Evolutionary conservation across 2,888 invertebrate species (phyloP).

Genomic region (Syrphus vitripennis): DNA sequence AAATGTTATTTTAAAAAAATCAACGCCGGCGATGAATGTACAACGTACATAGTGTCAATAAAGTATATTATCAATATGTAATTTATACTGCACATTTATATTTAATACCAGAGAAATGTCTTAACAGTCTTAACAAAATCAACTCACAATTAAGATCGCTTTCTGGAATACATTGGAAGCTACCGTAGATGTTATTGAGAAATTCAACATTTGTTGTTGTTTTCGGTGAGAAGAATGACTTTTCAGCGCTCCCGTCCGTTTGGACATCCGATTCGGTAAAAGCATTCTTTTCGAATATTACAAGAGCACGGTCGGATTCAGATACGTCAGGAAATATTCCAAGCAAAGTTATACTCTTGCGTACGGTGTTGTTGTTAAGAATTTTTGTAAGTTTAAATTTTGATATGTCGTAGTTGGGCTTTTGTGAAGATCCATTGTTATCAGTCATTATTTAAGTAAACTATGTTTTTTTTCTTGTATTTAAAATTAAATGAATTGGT

Average conservation of each 20-base stretch:
- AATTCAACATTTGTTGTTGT: conserved; percentile 85
- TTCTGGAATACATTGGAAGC: conserved; percentile 87
- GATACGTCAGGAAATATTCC: conserved; percentile 84
- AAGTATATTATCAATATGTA: too few relatives aligned
- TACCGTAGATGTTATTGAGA: conserved; percentile 92
- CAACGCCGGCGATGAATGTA: too few relatives aligned
- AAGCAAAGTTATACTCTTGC: conserved; percentile 87
- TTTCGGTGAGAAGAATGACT: conserved; percentile 84
- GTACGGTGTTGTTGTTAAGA: conserved; percentile 87
- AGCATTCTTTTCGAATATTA: conserved; percentile 91
- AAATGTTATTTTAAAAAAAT: neutral
- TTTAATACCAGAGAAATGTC: too few relatives aligned
- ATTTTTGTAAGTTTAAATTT: conserved; percentile 86
- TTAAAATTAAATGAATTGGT: neutral
- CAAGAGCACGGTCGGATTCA: conserved; percentile 85
- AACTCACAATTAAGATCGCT: conserved; percentile 85
- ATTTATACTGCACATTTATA: too few relatives aligned
- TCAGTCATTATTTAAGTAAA: conserved; percentile 38
- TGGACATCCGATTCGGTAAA: conserved; percentile 83
- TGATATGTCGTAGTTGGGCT: conserved; percentile 82
- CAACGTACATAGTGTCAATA: too few relatives aligned
- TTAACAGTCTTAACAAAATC: too few relatives aligned
- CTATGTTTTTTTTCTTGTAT: neutral
- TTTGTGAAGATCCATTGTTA: conserved; percentile 32
- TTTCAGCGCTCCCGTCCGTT: conserved; percentile 74